A percentile compares a stretch with the other conserved stretches of the same genome.
These are phyloP conservation scores for Philantomba maxwellii DNA, from an alignment of 2,113 vertebrate species.

Conservation along the genomic window DNA sequence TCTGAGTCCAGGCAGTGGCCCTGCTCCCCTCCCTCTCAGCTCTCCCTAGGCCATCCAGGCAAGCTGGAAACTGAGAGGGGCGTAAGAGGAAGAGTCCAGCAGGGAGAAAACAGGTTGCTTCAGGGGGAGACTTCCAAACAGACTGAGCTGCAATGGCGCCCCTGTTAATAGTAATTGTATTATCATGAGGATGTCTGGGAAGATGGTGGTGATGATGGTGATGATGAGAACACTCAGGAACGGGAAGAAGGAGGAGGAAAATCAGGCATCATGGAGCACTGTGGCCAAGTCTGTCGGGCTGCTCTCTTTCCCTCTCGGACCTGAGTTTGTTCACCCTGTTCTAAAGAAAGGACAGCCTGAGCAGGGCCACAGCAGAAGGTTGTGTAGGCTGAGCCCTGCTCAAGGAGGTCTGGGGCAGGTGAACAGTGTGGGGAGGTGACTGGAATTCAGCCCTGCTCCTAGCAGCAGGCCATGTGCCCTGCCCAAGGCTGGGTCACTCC, in stretches of 20 bases:
- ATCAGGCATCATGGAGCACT: not conserved
- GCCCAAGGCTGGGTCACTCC: not conserved
- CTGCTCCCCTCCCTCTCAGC: not conserved
- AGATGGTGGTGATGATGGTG: not conserved
- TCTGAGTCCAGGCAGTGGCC: not conserved
- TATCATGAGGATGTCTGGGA: not conserved
- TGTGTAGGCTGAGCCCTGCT: not conserved
- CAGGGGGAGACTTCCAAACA: conserved; percentile 22
- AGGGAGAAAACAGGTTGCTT: conserved; percentile 55
- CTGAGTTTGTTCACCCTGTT: not conserved
- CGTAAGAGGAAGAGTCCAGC: conserved; percentile 40
- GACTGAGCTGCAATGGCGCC: not conserved
- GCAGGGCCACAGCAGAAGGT: not conserved
- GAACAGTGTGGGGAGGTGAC: not conserved
- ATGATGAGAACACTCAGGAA: not conserved
- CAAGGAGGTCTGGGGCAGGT: not conserved
- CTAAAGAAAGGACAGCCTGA: not conserved
- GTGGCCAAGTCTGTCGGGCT: not conserved
- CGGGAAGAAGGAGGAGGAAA: not conserved
- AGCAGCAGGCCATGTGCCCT: not conserved
- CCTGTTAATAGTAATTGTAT: conserved; percentile 23
- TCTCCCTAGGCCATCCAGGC: not conserved
- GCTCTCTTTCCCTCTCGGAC: not conserved
- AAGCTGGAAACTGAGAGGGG: conserved; percentile 24
- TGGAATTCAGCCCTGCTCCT: not conserved